phyloP scores from a whole-genome alignment of 2,797 vertebrate genomes.

The Oreochromis mossambicus region DNA sequence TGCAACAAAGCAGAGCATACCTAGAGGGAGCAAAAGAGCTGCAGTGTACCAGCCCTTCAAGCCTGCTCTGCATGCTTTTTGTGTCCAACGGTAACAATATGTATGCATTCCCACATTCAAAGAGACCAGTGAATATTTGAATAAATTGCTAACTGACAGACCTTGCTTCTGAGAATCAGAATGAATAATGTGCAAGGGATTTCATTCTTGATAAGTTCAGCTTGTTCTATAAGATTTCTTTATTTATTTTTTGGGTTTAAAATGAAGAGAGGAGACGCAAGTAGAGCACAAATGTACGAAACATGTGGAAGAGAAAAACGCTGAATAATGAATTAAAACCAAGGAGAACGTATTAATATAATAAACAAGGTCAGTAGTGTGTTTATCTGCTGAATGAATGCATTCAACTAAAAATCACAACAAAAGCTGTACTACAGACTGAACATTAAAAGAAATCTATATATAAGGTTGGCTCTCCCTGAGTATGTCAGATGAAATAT shows the following conservation, averaged over 20 bases:
- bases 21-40: conserved; percentile 42
- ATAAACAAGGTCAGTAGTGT: not conserved
- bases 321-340: not conserved
- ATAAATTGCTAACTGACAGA: conserved; percentile 63
- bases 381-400: not conserved
- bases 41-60: conserved; percentile 14
- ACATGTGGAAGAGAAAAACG: not conserved
- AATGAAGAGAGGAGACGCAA: conserved; percentile 8
- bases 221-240: conserved; percentile 1
- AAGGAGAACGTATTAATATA: not conserved
- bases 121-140: conserved; percentile 65
- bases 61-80: conserved; percentile 49
- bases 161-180: conserved; percentile 50
- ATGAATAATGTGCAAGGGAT: conserved; percentile 61
- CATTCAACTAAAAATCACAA: not conserved
- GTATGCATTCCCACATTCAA: conserved; percentile 66
- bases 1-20: conserved; percentile 26
- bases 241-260: not conserved
- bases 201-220: conserved; percentile 52
- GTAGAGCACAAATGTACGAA: not conserved
- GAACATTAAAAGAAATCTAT: not conserved
- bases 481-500: conserved; percentile 13
- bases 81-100: conserved; percentile 43
- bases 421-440: not conserved
- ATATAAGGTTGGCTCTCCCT: not conserved